These are phyloP conservation scores for Cairina moschata DNA, from an alignment of 2,113 vertebrate species.

Conservation along the genomic window DNA sequence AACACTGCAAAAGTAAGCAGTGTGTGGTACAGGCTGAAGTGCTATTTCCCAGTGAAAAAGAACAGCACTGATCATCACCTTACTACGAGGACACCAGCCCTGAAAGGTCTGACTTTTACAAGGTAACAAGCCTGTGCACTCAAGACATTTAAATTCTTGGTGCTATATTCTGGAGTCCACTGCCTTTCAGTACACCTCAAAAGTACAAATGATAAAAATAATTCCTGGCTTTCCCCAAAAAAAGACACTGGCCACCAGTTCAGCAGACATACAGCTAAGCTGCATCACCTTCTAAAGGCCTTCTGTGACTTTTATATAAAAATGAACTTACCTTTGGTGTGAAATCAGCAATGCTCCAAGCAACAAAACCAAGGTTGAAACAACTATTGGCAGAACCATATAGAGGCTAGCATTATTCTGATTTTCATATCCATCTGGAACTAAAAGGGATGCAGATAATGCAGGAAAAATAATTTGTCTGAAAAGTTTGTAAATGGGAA, in stretches of 20 bases:
- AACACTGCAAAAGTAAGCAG: not conserved
- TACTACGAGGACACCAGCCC: not conserved
- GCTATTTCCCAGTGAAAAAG: not conserved
- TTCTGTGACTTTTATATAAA: too few relatives aligned
- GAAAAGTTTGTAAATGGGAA: not conserved
- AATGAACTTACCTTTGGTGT: conserved; percentile 84
- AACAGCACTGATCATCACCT: too few relatives aligned
- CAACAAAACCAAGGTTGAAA: conserved; percentile 83
- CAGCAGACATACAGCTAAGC: not conserved
- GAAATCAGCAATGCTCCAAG: conserved; percentile 84
- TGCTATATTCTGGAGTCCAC: not conserved
- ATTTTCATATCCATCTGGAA: conserved; percentile 74
- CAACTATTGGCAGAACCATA: conserved; percentile 82
- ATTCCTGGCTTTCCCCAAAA: not conserved
- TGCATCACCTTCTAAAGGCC: not conserved
- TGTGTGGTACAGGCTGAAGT: accelerated
- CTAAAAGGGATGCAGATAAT: not conserved
- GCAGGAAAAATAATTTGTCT: not conserved
- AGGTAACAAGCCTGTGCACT: not conserved
- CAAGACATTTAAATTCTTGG: not conserved
- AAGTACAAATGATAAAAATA: accelerated
- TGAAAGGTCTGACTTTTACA: not conserved
- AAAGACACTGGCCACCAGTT: not conserved
- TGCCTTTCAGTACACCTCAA: not conserved
- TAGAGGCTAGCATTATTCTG: conserved; percentile 75